Base-by-base conservation (phyloP, 2,888 invertebrate genomes). In the Proisotoma minuta region DNA sequence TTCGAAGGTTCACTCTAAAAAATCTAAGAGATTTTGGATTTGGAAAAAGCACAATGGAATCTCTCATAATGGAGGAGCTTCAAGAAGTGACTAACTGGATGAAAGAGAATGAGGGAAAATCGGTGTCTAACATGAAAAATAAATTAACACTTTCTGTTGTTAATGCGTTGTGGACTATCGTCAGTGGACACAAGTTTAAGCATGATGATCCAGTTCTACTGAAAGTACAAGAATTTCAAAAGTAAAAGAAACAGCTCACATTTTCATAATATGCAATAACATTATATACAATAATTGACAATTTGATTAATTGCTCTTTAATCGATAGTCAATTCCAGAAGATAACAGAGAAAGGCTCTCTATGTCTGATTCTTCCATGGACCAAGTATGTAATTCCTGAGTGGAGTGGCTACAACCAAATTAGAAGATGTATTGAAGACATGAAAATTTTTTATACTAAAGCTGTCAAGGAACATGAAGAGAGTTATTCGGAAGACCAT, bases 21-120 rank as follows among this genome's bases (percentile, higher is more conserved):
- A 62, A 66, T 27, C 39, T 66, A 0, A 18, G 66, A 3, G 66
- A 66, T 39, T 60, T 66, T 40, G 65, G 65, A 2, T 65, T 65
- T 60, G 65, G 58, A 8, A 61, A 62, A 28, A 56, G n/a, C 2
- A 52, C 65, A 12, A 60, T 65, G 62, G 66, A 66, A 22, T 57
- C 60, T 0, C 12, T 47, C 0, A 66, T 66, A 2, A 53, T 56
- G 47, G 62, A 66, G 8, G 66, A 66, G 40, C 51, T 60, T 0
- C 29, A 58, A 10, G 66, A 63, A 8, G 18, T 63, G 1, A 3
- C 34, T 1, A 39, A 60, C 15, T 52, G 62, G 24, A 23, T 66
- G 12, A 10, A 2, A 1, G 27, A 28, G 2, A 18, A 29, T 5
- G 57, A 63, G 1, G 66, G 51, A 2, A 5, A 56, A 24, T 59